phyloP scores from a whole-genome alignment of 2,888 invertebrate genomes.

The Ceratothoa steindachneri region DNA sequence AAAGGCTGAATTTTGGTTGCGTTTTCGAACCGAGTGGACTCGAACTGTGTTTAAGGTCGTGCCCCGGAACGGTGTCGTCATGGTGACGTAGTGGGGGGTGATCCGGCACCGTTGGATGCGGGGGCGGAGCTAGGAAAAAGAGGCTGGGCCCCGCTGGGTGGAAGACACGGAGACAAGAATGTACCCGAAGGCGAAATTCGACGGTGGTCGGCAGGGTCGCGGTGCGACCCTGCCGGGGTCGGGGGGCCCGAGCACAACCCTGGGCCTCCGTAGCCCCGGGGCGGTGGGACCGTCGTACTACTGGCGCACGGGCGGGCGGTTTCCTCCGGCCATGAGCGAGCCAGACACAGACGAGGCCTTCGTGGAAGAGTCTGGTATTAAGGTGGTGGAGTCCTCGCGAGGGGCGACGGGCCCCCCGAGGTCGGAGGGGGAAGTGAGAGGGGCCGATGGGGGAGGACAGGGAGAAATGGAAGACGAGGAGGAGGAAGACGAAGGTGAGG shows the following conservation, averaged over 20 bases:
- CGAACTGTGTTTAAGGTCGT: too few relatives aligned
- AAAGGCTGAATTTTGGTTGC: too few relatives aligned
- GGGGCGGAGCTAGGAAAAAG: not conserved
- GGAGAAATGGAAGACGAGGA: conserved; percentile 20
- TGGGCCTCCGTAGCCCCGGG: conserved; percentile 19
- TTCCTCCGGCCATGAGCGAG: conserved; percentile 20
- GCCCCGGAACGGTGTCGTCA: too few relatives aligned
- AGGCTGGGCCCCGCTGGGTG: not conserved
- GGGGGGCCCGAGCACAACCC: too few relatives aligned
- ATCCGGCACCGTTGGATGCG: not conserved
- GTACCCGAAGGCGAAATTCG: not conserved
- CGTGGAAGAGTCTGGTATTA: conserved; percentile 44
- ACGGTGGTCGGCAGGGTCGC: too few relatives aligned
- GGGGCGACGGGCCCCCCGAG: too few relatives aligned
- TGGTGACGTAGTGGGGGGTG: not conserved
- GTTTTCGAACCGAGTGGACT: too few relatives aligned
- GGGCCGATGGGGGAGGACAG: not conserved
- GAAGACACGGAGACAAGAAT: not conserved
- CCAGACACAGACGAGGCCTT: conserved; percentile 42
- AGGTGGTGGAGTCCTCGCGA: conserved; percentile 27
- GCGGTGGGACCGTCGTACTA: conserved; percentile 5
- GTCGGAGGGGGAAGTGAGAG: conserved; percentile 14
- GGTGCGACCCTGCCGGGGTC: not conserved
- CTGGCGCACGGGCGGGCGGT: not conserved
- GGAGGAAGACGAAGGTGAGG: conserved; percentile 39